These are phyloP conservation scores for Peromyscus aztecus DNA, from an alignment of 2,797 vertebrate species.

Conservation along the genomic window DNA sequence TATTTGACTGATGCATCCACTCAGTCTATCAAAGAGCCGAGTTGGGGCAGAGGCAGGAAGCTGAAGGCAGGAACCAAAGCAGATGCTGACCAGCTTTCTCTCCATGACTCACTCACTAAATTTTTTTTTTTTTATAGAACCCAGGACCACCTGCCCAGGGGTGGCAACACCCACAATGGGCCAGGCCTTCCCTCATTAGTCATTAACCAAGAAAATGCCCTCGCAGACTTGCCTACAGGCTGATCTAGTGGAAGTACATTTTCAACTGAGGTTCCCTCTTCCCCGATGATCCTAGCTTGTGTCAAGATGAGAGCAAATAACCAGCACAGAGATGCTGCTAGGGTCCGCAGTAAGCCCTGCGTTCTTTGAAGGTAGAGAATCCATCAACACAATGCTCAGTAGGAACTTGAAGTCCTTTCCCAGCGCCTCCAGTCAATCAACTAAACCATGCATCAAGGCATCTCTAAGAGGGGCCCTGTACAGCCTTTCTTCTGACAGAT, in stretches of 20 bases:
- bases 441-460: not conserved
- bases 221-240: not conserved
- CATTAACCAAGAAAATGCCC: not conserved
- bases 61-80: not conserved
- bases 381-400: not conserved
- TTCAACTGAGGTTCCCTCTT: not conserved
- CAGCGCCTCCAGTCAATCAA: not conserved
- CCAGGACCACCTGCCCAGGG: not conserved
- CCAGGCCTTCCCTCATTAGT: not conserved
- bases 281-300: not conserved
- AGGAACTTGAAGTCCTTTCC: not conserved
- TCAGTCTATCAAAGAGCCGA: not conserved
- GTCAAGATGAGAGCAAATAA: not conserved
- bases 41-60: not conserved
- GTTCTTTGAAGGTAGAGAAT: constrained; percentile 5
- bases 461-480: not conserved
- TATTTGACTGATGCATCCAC: not conserved
- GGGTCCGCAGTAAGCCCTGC: not conserved
- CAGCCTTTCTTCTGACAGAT: not conserved
- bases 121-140: not conserved
- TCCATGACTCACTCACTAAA: not conserved
- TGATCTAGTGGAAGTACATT: not conserved
- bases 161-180: not conserved
- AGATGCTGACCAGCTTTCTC: not conserved
- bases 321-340: no score